Evolutionary conservation across 64 coral and sea anemone genomes (phyloP).

Genomic region (Montipora efflorescens): DNA sequence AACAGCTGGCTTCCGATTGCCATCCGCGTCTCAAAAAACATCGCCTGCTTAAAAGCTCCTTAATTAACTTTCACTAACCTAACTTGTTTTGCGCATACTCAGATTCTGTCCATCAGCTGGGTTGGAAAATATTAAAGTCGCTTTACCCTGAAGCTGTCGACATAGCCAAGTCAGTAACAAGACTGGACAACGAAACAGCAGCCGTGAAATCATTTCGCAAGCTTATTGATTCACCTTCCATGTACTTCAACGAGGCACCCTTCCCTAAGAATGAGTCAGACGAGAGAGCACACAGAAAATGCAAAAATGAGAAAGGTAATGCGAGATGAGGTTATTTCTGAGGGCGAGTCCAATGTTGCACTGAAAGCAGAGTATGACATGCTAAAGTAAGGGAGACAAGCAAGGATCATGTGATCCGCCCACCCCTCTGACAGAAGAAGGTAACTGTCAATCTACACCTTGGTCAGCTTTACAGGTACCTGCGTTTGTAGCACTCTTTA

Average conservation of each 20-base stretch:
- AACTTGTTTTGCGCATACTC: neutral
- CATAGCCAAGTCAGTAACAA: conserved; percentile 65
- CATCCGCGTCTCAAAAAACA: no score
- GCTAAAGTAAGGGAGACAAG: no score
- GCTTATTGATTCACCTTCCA: conserved; percentile 72
- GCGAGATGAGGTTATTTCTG: neutral
- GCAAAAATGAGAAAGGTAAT: conserved; percentile 38
- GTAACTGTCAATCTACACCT: no score
- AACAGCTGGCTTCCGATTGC: no score
- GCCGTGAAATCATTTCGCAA: conserved; percentile 67
- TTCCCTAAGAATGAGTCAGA: conserved; percentile 91
- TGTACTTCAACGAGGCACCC: conserved; percentile 83
- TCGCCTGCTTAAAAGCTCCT: no score
- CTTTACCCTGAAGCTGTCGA: conserved; percentile 78
- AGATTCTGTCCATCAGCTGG: conserved; percentile 81
- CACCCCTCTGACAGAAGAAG: no score
- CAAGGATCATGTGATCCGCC: no score
- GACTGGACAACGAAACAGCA: conserved; percentile 42
- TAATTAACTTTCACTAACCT: neutral
- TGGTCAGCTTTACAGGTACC: no score
- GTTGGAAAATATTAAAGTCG: conserved; percentile 69
- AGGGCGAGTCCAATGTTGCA: no score
- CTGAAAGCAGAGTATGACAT: no score
- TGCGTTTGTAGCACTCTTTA: no score
- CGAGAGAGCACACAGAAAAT: conserved; percentile 55